These are phyloP conservation scores for Diplolepis rosae DNA, from an alignment of 2,888 invertebrate species.

Conservation along the genomic window DNA sequence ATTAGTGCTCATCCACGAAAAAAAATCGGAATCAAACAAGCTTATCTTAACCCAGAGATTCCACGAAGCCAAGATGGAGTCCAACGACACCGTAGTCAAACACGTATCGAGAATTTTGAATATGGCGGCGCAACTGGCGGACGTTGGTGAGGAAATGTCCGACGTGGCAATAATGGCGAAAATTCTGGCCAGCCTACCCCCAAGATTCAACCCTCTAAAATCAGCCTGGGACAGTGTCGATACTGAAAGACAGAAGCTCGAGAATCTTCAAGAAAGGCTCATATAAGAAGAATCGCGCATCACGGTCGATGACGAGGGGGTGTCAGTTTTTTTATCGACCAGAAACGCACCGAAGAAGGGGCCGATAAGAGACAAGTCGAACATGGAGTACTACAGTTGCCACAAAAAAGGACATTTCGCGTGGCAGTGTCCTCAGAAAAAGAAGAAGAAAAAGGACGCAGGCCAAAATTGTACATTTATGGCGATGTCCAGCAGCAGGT, in stretches of 20 bases:
- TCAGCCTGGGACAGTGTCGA: constrained; percentile 45
- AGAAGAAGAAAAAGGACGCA: background rate
- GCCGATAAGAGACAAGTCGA: too few relatives aligned
- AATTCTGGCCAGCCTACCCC: constrained; percentile 47
- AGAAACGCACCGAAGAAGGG: background rate
- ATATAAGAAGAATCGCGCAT: background rate
- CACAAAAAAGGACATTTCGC: constrained; percentile 29
- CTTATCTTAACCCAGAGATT: constrained; percentile 46
- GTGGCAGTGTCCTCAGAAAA: constrained; percentile 24
- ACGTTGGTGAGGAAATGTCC: constrained; percentile 44
- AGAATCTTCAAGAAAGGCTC: too few relatives aligned
- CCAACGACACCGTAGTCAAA: constrained; percentile 45
- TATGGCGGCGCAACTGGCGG: constrained; percentile 43
- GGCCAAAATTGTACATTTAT: background rate
- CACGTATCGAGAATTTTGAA: constrained; percentile 48
- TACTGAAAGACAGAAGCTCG: too few relatives aligned
- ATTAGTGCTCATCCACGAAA: constrained; percentile 48
- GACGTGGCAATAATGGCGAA: constrained; percentile 50
- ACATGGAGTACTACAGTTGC: constrained; percentile 30
- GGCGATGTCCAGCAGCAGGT: background rate
- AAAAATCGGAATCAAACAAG: constrained; percentile 52
- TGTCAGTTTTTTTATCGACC: background rate
- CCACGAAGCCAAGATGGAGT: constrained; percentile 44
- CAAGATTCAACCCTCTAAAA: constrained; percentile 48
- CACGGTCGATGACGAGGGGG: background rate